phyloP scores from a whole-genome alignment of 2,113 vertebrate species.

The Oncorhynchus mykiss region DNA sequence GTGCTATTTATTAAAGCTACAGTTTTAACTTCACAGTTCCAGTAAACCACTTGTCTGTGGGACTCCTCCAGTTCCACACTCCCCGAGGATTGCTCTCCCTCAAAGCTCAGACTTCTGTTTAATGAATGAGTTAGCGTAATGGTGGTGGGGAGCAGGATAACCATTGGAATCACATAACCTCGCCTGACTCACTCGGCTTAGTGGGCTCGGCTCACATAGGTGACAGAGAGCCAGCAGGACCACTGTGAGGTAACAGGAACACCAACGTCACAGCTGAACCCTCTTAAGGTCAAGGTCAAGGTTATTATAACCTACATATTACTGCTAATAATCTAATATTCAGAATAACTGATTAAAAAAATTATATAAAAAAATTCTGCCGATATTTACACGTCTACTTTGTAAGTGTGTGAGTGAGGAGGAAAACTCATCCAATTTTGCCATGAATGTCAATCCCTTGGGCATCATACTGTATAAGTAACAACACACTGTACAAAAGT shows the following conservation, averaged over 20 bases:
- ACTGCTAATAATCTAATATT: no score
- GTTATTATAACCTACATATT: neutral
- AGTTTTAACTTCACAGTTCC: neutral
- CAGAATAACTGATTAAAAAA: no score
- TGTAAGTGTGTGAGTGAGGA: no score
- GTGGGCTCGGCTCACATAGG: neutral
- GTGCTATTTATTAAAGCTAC: neutral
- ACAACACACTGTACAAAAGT: neutral
- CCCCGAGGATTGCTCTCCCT: neutral
- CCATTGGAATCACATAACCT: no score
- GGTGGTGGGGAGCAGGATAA: neutral
- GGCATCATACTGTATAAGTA: no score
- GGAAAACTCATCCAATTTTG: no score
- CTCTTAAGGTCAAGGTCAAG: neutral
- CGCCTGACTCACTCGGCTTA: neutral
- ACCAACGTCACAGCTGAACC: neutral
- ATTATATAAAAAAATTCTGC: no score
- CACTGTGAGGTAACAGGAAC: neutral
- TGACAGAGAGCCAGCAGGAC: neutral
- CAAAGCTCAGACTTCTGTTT: neutral
- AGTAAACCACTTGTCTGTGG: neutral
- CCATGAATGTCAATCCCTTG: no score
- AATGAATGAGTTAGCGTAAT: neutral
- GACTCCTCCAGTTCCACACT: neutral
- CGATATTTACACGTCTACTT: no score